Conservation (phyloP, 2,113 vertebrate genomes). For the Rhabdomys dilectus region DNA sequence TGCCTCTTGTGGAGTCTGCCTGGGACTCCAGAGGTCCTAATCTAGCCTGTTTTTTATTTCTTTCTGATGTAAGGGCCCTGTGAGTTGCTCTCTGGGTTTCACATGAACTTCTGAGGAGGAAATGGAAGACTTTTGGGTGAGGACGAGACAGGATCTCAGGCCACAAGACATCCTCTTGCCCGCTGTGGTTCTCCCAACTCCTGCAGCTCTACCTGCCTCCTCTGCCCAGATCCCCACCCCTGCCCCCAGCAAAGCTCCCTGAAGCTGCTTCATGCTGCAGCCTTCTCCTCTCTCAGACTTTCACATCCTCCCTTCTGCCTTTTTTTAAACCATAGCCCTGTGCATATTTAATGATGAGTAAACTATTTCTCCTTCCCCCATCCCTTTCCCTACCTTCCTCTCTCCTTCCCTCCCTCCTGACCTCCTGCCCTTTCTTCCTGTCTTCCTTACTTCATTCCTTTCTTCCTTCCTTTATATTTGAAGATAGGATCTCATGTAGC, state of each 20-base stretch:
- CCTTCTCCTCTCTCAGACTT: neutral
- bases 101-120: neutral
- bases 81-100: neutral
- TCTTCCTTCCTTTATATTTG: neutral
- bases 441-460: rapidly evolving
- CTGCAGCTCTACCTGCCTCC: neutral
- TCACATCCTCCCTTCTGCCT: no score
- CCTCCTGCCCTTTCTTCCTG: rapidly evolving
- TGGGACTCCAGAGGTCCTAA: neutral
- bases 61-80: neutral
- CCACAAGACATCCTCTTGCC: neutral
- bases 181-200: neutral
- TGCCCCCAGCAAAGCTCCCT: neutral
- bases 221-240: neutral
- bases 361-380: neutral
- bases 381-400: rapidly evolving
- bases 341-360: neutral
- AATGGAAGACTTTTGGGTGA: neutral
- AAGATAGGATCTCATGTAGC: neutral
- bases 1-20: neutral
- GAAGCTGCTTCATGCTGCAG: neutral
- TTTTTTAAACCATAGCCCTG: neutral
- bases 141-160: neutral
- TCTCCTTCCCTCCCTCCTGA: no score
- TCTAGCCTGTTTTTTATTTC: neutral